phyloP scores from a whole-genome alignment of 2,888 invertebrate species.

The Rhingia campestris region DNA sequence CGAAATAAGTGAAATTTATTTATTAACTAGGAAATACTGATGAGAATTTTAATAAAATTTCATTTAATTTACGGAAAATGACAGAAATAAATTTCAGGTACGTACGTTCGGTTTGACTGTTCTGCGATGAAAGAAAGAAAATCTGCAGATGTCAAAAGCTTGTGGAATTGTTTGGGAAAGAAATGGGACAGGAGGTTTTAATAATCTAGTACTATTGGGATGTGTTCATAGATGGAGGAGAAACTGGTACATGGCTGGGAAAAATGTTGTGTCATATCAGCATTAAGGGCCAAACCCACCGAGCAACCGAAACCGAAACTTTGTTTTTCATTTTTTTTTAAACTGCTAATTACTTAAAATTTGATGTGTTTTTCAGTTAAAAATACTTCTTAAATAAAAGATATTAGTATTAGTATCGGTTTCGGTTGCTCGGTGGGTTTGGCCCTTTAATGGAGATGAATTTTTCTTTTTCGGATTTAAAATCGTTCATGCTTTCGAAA shows the following conservation, averaged over 20 bases:
- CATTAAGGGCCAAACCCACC: no score
- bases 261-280: no score
- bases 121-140: conserved; percentile 79
- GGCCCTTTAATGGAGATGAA: no score
- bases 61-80: conserved; percentile 14
- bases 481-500: no score
- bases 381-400: no score
- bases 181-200: not conserved
- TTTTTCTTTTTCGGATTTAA: no score
- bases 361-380: no score
- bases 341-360: no score
- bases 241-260: not conserved
- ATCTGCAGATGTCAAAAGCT: conserved; percentile 25
- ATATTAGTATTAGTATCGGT: no score
- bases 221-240: conserved; percentile 5
- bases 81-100: conserved; percentile 47
- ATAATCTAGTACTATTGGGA: conserved; percentile 16
- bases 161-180: conserved; percentile 6
- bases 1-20: conserved; percentile 11
- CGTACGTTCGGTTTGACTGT: conserved; percentile 78
- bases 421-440: no score
- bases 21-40: not conserved
- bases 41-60: conserved; percentile 29
- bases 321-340: no score
- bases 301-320: no score